Conservation (phyloP, 2,113 vertebrate species). For the Fulmarus glacialis region DNA sequence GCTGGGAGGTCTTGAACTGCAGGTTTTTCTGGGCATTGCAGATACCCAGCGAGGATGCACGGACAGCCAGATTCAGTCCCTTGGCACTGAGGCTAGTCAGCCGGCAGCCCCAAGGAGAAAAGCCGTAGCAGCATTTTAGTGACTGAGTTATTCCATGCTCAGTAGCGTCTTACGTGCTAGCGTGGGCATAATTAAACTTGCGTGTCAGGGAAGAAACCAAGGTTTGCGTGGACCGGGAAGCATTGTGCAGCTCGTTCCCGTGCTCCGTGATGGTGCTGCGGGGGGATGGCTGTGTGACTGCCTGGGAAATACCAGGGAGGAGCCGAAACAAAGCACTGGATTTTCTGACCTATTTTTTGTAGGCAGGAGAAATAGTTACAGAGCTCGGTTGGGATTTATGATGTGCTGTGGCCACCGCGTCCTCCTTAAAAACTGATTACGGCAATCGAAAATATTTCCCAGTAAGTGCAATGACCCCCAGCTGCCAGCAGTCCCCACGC, state of each 20-base stretch:
- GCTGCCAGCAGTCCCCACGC: background rate
- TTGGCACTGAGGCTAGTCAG: rapidly evolving
- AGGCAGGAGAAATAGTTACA: background rate
- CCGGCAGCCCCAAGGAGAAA: background rate
- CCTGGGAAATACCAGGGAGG: background rate
- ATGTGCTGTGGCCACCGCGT: rapidly evolving
- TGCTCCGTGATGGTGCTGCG: background rate
- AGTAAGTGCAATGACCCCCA: background rate
- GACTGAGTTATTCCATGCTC: no score
- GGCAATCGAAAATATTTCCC: background rate
- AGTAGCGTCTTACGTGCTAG: rapidly evolving
- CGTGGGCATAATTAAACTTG: background rate
- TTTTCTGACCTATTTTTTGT: background rate
- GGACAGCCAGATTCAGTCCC: background rate
- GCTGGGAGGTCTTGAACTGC: rapidly evolving
- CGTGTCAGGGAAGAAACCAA: background rate
- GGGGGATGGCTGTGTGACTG: background rate
- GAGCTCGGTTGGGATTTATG: background rate
- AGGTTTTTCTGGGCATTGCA: background rate
- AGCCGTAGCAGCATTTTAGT: background rate
- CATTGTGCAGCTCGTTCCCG: background rate
- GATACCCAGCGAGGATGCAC: no score
- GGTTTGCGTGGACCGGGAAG: background rate
- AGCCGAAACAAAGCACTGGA: background rate
- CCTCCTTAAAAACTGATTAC: background rate